Percentiles rank a stretch among this genome's conserved stretches.
Conservation (phyloP, 1,140 invertebrate species). For the Drosophila tsacasi region DNA sequence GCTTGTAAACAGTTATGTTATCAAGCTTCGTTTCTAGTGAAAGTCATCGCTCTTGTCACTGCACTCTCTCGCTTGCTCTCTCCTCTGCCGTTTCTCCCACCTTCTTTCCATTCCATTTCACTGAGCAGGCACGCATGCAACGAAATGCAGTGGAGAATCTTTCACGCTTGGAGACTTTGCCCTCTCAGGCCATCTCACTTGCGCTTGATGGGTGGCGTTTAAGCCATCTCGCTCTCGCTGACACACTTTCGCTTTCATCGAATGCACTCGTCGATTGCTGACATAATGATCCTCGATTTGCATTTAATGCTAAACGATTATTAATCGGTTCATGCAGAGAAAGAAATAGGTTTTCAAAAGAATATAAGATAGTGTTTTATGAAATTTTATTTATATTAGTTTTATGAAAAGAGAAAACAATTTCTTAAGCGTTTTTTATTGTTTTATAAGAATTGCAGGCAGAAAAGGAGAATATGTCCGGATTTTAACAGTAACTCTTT, state of each 20-base stretch:
- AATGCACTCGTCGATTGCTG: conserved; percentile 60
- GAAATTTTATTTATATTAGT: not conserved
- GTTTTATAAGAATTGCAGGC: too few species aligned
- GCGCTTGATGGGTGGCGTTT: conserved; percentile 1
- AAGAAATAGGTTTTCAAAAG: not conserved
- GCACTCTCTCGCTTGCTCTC: conserved; percentile 25
- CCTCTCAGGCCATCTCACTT: conserved; percentile 4
- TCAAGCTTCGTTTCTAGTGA: conserved; percentile 70
- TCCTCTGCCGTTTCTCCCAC: conserved; percentile 17
- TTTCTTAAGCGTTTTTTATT: too few species aligned
- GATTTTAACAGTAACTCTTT: too few species aligned
- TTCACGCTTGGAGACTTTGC: conserved; percentile 53
- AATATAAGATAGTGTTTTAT: not conserved
- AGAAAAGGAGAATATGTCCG: too few species aligned
- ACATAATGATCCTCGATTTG: conserved; percentile 71
- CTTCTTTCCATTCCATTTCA: conserved; percentile 72
- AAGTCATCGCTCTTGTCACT: conserved; percentile 68
- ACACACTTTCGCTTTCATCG: conserved; percentile 79
- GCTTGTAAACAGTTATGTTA: conserved; percentile 49
- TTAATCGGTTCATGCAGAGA: conserved; percentile 50
- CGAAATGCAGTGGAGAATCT: conserved; percentile 64
- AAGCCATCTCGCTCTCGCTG: conserved; percentile 37
- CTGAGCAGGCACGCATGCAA: conserved; percentile 68
- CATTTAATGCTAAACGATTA: conserved; percentile 79
- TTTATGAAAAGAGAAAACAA: not conserved